phyloP scores from a whole-genome alignment of 2,888 invertebrate genomes.

The Rotaria sp. region DNA sequence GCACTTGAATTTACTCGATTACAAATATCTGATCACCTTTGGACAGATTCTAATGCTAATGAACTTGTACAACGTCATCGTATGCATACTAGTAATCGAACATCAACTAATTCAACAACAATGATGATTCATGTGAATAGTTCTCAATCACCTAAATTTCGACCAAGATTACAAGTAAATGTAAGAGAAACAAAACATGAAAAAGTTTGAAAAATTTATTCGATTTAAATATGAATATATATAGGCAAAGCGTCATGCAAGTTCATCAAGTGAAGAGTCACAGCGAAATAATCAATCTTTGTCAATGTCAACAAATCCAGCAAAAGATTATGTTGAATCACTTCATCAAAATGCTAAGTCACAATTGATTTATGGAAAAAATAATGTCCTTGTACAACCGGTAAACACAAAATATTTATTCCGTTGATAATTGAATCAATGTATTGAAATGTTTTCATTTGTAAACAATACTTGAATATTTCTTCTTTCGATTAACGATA shows the following conservation, averaged over 20 bases:
- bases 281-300: constrained; percentile 48
- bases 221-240: not conserved
- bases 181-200: not conserved
- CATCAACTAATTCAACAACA: not conserved
- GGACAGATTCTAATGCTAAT: constrained; percentile 86
- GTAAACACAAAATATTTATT: constrained; percentile 62
- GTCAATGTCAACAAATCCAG: constrained; percentile 53
- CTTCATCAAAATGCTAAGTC: constrained; percentile 82
- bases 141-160: not conserved
- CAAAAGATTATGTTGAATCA: constrained; percentile 86
- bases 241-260: constrained; percentile 47
- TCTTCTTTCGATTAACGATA: no score
- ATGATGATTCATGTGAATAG: constrained; percentile 3
- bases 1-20: constrained; percentile 77
- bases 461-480: no score
- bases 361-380: constrained; percentile 82
- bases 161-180: constrained; percentile 3
- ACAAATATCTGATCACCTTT: constrained; percentile 77
- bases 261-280: constrained; percentile 52
- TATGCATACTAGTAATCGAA: constrained; percentile 62
- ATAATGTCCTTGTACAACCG: constrained; percentile 78
- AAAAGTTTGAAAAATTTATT: no score
- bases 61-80: constrained; percentile 79
- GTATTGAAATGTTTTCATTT: no score
- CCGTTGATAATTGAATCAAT: no score